These are phyloP conservation scores for Hycleus phaleratus DNA, from an alignment of 1,140 invertebrate species.

Conservation along the genomic window DNA sequence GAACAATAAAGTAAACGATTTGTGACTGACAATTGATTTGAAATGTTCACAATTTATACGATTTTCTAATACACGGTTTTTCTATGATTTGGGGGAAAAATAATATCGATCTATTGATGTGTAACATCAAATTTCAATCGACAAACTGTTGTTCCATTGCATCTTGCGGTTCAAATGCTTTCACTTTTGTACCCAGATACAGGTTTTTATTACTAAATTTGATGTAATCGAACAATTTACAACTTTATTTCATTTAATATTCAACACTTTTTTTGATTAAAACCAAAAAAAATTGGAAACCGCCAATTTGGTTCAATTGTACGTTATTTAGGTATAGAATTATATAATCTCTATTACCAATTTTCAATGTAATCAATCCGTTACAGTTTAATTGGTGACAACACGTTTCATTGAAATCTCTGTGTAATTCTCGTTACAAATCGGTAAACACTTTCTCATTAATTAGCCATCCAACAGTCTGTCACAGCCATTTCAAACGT, in stretches of 20 bases:
- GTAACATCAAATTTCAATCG: conserved; percentile 27
- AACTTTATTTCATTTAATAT: no score
- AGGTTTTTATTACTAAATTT: conserved; percentile 1
- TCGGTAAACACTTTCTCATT: background rate
- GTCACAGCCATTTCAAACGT: background rate
- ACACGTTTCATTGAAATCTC: background rate
- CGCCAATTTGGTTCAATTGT: no score
- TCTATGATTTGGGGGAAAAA: conserved; percentile 28
- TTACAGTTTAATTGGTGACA: no score
- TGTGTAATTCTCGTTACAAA: background rate
- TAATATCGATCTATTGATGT: conserved; percentile 22
- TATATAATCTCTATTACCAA: no score
- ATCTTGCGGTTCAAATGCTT: conserved; percentile 34
- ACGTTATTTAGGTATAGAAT: no score
- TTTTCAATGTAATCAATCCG: no score
- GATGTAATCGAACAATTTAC: conserved; percentile 1
- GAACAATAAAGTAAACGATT: conserved; percentile 17
- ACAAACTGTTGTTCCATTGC: conserved; percentile 32
- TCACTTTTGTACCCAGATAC: conserved; percentile 17
- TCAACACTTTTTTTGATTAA: no score
- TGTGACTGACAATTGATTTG: conserved; percentile 27
- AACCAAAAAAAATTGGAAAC: no score
- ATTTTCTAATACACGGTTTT: conserved; percentile 20
- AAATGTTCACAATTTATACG: conserved; percentile 32
- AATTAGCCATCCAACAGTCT: background rate